phyloP scores from a whole-genome alignment of 2,888 invertebrate species.

The Ectemnius continuus region DNA sequence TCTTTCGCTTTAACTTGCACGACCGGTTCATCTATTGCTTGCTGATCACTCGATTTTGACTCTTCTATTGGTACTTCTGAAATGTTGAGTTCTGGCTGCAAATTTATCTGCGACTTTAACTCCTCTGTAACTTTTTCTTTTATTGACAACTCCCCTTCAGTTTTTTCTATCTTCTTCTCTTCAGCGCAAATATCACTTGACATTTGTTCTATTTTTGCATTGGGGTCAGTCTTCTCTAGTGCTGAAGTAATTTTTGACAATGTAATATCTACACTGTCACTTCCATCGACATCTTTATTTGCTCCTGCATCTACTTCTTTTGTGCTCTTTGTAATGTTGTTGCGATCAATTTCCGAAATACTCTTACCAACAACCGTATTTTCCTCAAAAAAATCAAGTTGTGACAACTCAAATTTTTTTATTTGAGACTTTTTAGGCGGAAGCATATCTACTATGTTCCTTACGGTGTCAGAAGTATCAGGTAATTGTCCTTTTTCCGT shows the following conservation, averaged over 20 bases:
- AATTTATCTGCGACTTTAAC: neutral
- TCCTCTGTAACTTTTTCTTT: slow-evolving; percentile 13
- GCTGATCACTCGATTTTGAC: slow-evolving; percentile 25
- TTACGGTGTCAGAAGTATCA: no score
- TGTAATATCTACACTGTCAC: neutral
- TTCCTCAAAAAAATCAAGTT: slow-evolving; percentile 66
- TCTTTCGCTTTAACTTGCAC: slow-evolving; percentile 61
- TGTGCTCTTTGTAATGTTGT: slow-evolving; percentile 23
- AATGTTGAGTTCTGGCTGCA: neutral
- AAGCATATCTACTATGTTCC: slow-evolving; percentile 59
- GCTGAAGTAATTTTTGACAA: slow-evolving; percentile 1
- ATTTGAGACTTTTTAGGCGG: slow-evolving; percentile 75
- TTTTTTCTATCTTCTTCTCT: slow-evolving; percentile 16
- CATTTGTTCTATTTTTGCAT: slow-evolving; percentile 9
- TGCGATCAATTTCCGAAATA: slow-evolving; percentile 14
- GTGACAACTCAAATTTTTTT: slow-evolving; percentile 74
- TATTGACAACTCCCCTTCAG: slow-evolving; percentile 13
- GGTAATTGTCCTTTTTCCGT: slow-evolving; percentile 22
- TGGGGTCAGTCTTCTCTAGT: neutral
- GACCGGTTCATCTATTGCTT: slow-evolving; percentile 33
- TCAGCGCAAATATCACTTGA: slow-evolving; percentile 11
- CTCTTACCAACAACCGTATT: slow-evolving; percentile 28
- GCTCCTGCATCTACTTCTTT: slow-evolving; percentile 4
- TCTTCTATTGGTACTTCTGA: neutral
- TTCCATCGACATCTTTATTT: neutral